These are phyloP conservation scores for Tinamus major DNA, from an alignment of 2,797 vertebrate genomes.

Conservation along the genomic window DNA sequence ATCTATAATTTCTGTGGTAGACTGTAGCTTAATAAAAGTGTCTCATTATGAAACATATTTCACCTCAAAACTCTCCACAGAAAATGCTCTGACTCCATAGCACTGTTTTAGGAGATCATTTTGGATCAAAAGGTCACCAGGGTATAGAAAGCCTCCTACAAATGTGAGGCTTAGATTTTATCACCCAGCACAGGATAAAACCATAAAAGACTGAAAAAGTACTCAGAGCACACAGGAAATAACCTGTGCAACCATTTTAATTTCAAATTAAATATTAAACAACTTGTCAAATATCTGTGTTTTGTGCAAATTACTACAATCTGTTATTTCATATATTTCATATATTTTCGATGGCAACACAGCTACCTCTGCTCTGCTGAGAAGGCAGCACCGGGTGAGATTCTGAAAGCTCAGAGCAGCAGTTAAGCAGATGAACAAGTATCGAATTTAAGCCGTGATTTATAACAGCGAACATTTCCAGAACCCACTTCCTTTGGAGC, in stretches of 20 bases:
- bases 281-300: neutral
- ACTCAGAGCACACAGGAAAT: neutral
- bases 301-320: neutral
- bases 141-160: neutral
- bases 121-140: conserved; percentile 16
- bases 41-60: neutral
- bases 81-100: neutral
- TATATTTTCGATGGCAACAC: neutral
- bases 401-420: neutral
- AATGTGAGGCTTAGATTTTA: conserved; percentile 28
- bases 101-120: neutral
- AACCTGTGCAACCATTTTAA: neutral
- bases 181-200: neutral
- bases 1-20: neutral
- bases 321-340: neutral
- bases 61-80: neutral
- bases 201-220: neutral
- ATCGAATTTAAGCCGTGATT: neutral
- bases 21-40: neutral
- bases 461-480: conserved; percentile 7
- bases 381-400: neutral
- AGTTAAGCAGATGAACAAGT: conserved; percentile 26
- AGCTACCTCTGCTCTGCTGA: neutral
- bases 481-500: conserved; percentile 19
- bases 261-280: neutral